Conservation (phyloP, 2,797 vertebrate genomes). For the Zalophus californianus region DNA sequence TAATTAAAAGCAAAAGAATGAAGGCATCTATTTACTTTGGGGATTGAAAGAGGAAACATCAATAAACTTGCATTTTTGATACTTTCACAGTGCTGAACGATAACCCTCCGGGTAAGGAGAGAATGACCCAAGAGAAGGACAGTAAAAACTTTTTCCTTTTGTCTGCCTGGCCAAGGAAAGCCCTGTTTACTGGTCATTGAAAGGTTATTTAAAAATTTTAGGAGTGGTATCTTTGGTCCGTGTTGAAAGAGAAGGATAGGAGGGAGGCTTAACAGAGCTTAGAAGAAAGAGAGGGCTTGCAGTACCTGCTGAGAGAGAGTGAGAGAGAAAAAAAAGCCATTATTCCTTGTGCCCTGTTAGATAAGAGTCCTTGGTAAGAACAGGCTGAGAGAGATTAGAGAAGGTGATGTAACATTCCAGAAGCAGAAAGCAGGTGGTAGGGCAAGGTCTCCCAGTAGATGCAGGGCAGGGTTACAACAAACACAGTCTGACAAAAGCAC, state of each 20-base stretch:
- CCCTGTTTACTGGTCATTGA: not conserved
- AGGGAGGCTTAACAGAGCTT: conserved; percentile 34
- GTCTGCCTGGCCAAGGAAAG: not conserved
- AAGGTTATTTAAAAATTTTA: conserved; percentile 59
- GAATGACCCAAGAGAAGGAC: not conserved
- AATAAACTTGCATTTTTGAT: not conserved
- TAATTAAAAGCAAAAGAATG: not conserved
- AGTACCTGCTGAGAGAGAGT: not conserved
- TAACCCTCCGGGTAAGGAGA: not conserved
- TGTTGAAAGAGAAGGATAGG: conserved; percentile 37
- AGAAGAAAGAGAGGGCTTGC: not conserved
- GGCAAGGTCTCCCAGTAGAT: not conserved
- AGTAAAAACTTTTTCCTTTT: not conserved
- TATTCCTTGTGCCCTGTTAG: not conserved
- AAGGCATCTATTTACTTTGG: not conserved
- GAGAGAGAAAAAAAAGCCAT: not conserved
- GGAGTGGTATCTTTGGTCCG: not conserved
- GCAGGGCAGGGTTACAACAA: not conserved
- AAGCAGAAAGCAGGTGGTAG: not conserved
- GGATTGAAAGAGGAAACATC: not conserved
- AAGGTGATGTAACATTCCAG: conserved; percentile 2
- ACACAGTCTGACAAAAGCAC: not conserved
- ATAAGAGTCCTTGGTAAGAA: conserved; percentile 48
- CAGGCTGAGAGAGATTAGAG: conserved; percentile 49
- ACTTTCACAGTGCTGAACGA: not conserved